Evolutionary conservation across 92 coral and sea anemone species (phyloP).

Genomic region (Diadumene lineata): DNA sequence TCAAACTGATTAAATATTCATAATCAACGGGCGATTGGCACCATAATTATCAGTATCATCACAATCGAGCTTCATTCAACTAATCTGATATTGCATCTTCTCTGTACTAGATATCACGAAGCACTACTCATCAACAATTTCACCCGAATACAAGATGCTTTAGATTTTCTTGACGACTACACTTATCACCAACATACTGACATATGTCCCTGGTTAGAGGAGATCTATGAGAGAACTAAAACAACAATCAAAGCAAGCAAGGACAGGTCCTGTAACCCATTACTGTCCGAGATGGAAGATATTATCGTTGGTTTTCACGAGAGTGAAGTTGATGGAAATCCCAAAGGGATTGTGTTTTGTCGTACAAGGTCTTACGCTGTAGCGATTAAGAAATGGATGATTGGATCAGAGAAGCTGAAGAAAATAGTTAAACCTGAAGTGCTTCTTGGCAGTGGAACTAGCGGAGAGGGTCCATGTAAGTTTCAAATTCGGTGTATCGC

Average conservation of each 20-base stretch:
- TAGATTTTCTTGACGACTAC: constrained; percentile 30
- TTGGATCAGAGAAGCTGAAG: constrained; percentile 38
- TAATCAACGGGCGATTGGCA: no score
- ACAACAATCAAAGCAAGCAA: constrained; percentile 23
- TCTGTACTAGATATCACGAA: constrained; percentile 42
- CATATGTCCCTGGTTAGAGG: constrained; percentile 19
- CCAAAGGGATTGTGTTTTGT: constrained; percentile 69
- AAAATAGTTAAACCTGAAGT: constrained; percentile 42
- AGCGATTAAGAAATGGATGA: constrained; percentile 60
- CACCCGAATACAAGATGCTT: constrained; percentile 56
- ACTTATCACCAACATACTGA: constrained; percentile 24
- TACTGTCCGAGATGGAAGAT: constrained; percentile 36
- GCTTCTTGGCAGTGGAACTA: constrained; percentile 76
- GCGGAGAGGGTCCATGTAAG: constrained; percentile 48
- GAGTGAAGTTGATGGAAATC: background rate
- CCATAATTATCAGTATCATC: no score
- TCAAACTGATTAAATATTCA: no score
- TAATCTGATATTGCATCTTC: background rate
- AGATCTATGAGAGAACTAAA: constrained; percentile 13
- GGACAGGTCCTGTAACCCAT: constrained; percentile 29
- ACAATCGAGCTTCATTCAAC: no score
- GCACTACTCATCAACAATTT: constrained; percentile 59
- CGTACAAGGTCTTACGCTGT: constrained; percentile 56
- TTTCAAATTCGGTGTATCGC: no score
- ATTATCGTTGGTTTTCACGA: constrained; percentile 32